Conservation (phyloP, 2,113 vertebrate species). For the Azemiops feae region DNA sequence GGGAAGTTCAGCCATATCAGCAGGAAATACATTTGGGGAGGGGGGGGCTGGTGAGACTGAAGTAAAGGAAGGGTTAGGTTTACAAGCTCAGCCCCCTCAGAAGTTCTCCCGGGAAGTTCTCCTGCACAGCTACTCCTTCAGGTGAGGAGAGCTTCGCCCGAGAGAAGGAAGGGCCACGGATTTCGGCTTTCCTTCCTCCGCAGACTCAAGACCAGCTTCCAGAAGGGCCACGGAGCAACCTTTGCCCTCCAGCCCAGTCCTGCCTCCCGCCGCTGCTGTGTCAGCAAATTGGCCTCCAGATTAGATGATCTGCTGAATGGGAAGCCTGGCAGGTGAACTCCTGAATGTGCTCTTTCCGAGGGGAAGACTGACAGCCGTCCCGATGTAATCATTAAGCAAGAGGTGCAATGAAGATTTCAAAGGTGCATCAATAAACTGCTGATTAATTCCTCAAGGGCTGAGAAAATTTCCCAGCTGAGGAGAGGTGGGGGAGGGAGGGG, state of each 20-base stretch:
- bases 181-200: background rate
- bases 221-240: background rate
- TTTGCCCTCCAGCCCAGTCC: background rate
- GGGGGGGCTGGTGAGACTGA: background rate
- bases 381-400: slow-evolving; percentile 27
- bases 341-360: background rate
- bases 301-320: slow-evolving; percentile 8
- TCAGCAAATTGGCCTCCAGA: slow-evolving; percentile 31
- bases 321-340: background rate
- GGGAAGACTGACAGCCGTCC: background rate
- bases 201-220: background rate
- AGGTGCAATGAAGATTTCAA: slow-evolving; percentile 13
- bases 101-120: background rate
- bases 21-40: background rate
- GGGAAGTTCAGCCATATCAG: background rate
- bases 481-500: fast-evolving
- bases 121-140: background rate
- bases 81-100: background rate
- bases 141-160: background rate
- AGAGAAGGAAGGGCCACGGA: background rate
- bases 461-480: background rate
- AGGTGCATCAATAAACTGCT: background rate
- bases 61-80: background rate
- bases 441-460: background rate
- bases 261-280: slow-evolving; percentile 18